These are phyloP conservation scores for Leptopilina syphax DNA, from an alignment of 2,888 invertebrate genomes.

Conservation along the genomic window DNA sequence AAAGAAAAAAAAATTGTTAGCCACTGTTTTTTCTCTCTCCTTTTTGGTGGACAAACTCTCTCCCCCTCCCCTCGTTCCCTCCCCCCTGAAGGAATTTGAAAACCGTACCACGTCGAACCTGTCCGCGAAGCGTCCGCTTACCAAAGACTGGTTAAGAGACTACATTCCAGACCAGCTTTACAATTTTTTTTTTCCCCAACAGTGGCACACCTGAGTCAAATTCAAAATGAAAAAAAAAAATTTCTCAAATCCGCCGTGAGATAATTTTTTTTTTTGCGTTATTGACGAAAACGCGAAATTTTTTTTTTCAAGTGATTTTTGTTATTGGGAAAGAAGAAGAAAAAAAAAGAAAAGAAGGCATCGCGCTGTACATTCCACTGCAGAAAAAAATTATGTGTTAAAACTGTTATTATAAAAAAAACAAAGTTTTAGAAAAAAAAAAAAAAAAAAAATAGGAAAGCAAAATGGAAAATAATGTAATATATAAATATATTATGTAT, in stretches of 20 bases:
- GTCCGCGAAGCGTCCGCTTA: constrained; percentile 38
- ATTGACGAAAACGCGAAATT: neutral
- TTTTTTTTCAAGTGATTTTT: too few relatives aligned
- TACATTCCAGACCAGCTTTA: constrained; percentile 37
- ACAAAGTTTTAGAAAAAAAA: too few relatives aligned
- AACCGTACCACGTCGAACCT: constrained; percentile 36
- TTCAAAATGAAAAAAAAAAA: neutral
- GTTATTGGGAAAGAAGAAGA: too few relatives aligned
- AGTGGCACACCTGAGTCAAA: constrained; percentile 34
- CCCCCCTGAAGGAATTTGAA: constrained; percentile 10
- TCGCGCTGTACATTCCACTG: too few relatives aligned
- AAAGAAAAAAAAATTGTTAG: neutral
- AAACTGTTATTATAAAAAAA: too few relatives aligned
- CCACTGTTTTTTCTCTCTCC: neutral
- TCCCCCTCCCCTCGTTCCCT: too few relatives aligned
- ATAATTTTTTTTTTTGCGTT: neutral
- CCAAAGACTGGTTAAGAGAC: constrained; percentile 40
- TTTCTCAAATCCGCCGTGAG: neutral
- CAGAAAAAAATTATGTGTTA: too few relatives aligned
- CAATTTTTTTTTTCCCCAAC: constrained; percentile 1
- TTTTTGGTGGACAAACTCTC: neutral
- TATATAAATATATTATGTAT: too few relatives aligned
- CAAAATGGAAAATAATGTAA: too few relatives aligned
- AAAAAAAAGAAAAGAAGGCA: too few relatives aligned
- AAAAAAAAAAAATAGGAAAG: too few relatives aligned